Base-by-base conservation (phyloP, 2,113 vertebrate genomes). In the Limanda limanda region DNA sequence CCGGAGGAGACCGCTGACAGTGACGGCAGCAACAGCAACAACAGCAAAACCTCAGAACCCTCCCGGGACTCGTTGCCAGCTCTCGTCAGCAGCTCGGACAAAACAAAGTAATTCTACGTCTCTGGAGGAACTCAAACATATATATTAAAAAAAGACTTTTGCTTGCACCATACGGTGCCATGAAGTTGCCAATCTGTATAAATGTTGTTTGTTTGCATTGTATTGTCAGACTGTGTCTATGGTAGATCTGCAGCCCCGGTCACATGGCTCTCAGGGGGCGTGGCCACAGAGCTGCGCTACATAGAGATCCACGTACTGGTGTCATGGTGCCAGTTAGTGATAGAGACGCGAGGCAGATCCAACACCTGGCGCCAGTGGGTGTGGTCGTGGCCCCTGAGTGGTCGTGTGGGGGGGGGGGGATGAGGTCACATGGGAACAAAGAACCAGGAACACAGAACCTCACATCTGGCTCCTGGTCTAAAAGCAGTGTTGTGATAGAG, bases 101-200 rank as follows among this genome's bases (percentile, higher is more conserved):
- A 96, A 94, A 96, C 96, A 94, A 96, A 98, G 95, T 99, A 97
- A 97, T 89, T 90, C 89, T 90, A 77, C 82, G 83, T 75, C 82
- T 87, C 83, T 21, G 37, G 48, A 63, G 94, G 83, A 79, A 91
- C 88, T 84, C 86, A 89, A 84, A 89, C 88, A 86, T 89, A 90
- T 88, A 90, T 92, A 88, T 86, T 58, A 78, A 87, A 89, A 90
- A 76, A 89, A 88, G 88, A 91, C 84, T 71, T 76, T 82, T 86
- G 90, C 95, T 96, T 95, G 95, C 96, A 95, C 96, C 95, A 72
- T 21, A 76, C 4, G 95, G 96, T 96, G 97, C 96, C 94, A 95
- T 93, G 80, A 96, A 96, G 97, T 97, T 98, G 98, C 97, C 98
- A 98, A 98, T 98, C 94, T 96, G 96, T 96, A 92, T 93, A 90